Evolutionary conservation across 2,888 invertebrate species (phyloP).

Genomic region (Noctua janthina): DNA sequence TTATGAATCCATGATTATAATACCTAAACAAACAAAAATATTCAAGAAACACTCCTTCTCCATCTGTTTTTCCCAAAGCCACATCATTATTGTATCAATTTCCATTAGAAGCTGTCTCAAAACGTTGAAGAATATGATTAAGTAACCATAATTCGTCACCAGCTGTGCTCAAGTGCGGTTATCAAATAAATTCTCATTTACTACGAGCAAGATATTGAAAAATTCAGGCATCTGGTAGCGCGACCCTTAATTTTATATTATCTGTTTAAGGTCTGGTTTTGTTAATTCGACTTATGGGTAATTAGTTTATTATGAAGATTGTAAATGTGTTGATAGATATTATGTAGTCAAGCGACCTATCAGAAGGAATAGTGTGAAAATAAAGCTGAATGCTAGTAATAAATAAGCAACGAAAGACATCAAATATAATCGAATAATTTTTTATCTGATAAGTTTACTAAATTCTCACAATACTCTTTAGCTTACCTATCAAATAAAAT

Average conservation of each 20-base stretch:
- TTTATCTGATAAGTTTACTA: background rate
- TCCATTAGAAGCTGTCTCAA: conserved; percentile 52
- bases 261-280: conserved; percentile 48
- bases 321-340: background rate
- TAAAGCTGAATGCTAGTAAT: background rate
- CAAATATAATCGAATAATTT: no score
- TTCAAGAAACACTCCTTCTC: background rate
- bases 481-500: no score
- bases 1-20: no score
- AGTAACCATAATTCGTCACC: conserved; percentile 68
- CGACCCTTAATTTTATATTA: conserved; percentile 70
- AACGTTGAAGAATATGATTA: conserved; percentile 59
- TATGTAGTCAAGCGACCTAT: background rate
- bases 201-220: conserved; percentile 66
- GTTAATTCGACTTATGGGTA: background rate
- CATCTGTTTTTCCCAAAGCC: conserved; percentile 29
- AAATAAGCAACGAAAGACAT: no score
- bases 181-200: conserved; percentile 69
- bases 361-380: background rate
- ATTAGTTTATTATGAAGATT: background rate
- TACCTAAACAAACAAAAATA: background rate
- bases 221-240: conserved; percentile 70
- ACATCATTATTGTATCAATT: conserved; percentile 60
- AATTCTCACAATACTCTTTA: background rate
- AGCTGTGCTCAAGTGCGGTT: conserved; percentile 64